Base-by-base conservation (phyloP, 1,140 invertebrate species). In the Lordiphosa stackelbergi region DNA sequence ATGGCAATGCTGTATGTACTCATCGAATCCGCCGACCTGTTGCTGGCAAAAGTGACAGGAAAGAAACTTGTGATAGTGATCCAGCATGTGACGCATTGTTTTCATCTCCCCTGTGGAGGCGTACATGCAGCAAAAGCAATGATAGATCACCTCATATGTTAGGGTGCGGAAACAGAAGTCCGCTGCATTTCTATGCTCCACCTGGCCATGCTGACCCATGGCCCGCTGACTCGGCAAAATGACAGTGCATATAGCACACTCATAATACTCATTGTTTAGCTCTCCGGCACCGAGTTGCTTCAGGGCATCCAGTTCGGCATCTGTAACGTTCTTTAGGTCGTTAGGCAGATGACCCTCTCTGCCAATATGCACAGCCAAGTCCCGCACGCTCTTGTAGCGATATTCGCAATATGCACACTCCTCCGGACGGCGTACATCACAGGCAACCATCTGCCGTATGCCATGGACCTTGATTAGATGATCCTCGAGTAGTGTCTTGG, bases 1-100 rank as follows among this genome's bases (percentile, higher is more conserved):
- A 35, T 66, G 69, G 24, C 60, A 79, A 19, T 81, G 75, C 52
- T 83, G 55, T 5, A 81, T 46, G 28, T 83, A 83, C 3, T 68
- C 51, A 0, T 75, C 56, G 13, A 72, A 69, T 6, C 72, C 72
- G 4, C 37, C 40, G 1, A 3, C 16, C 8, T 56, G 35, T 3
- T 1, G 2, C 0, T 37, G 5, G 5, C 77, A 83, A 1, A 72
- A 61, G 3, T 47, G 37, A 9, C 75, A 81, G 5, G n/a, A 11
- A 0, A 8, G 2, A 12, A 75, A 81, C 10, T 51, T 56, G n/a
- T 16, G 52, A 13, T 61, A 81, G 19, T 81, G 75, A 34, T 64
- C 59, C 2, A 81, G 8, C 68, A 81, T 81, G 13, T 81, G 75
- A 0, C 53, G 59, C 38, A 75, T 4, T 7, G 68, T 61, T 0